Percentiles rank a stretch among this genome's conserved stretches.
phyloP scores from a whole-genome alignment of 1,140 invertebrate species.

The Aphelenchoides avenae region DNA sequence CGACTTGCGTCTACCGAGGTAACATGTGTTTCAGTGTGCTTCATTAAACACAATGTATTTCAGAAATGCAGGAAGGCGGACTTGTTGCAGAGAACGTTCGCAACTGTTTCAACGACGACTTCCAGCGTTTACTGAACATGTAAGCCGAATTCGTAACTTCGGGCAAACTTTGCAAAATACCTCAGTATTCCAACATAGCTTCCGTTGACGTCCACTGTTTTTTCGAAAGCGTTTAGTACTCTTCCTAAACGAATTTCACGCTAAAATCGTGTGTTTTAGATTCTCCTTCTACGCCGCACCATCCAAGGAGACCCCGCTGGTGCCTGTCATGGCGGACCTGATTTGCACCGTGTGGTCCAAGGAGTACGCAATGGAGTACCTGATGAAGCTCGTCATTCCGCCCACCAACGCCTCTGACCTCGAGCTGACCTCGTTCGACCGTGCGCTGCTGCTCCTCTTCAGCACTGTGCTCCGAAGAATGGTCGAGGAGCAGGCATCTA shows the following conservation, averaged over 20 bases:
- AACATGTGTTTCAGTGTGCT: conserved; percentile 1
- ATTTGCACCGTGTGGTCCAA: conserved; percentile 30
- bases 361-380: conserved; percentile 25
- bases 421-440: too few relatives aligned
- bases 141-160: conserved; percentile 15
- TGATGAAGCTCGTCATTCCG: conserved; percentile 28
- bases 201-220: too few relatives aligned
- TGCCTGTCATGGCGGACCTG: conserved; percentile 25
- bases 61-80: conserved; percentile 25
- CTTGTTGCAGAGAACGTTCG: conserved; percentile 30
- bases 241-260: too few relatives aligned
- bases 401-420: too few relatives aligned
- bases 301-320: conserved; percentile 13
- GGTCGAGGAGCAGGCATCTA: too few relatives aligned
- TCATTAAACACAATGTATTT: conserved; percentile 7
- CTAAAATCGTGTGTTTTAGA: conserved; percentile 6
- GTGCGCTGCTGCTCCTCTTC: too few relatives aligned
- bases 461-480: too few relatives aligned
- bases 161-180: too few relatives aligned
- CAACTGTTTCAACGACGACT: conserved; percentile 35
- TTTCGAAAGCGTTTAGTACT: too few relatives aligned
- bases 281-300: neutral
- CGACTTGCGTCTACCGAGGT: conserved; percentile 40
- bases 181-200: too few relatives aligned
- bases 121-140: conserved; percentile 44